A percentile compares a stretch with the other conserved stretches of the same genome.
Conservation (phyloP, 1,140 invertebrate species). For the Thaumatotibia leucotreta region DNA sequence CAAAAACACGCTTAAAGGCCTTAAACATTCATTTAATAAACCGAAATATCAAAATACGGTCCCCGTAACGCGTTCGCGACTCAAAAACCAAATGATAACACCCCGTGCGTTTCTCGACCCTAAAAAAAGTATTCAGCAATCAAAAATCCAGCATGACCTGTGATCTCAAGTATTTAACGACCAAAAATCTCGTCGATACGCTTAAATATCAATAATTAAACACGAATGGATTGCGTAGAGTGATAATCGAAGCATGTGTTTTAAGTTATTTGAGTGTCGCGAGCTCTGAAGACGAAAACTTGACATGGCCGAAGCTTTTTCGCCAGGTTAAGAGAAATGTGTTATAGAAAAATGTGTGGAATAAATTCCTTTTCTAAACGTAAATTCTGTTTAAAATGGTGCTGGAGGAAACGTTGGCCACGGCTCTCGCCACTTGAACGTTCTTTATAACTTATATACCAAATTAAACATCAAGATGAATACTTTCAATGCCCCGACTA, state of each 20-base stretch:
- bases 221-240: constrained; percentile 37
- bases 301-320: constrained; percentile 51
- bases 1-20: constrained; percentile 60
- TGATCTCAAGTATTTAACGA: not conserved
- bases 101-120: not conserved
- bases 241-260: constrained; percentile 35
- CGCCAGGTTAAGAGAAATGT: constrained; percentile 45
- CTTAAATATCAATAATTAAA: constrained; percentile 23
- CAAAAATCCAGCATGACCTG: not conserved
- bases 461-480: constrained; percentile 50
- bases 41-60: constrained; percentile 32
- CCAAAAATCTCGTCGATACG: constrained; percentile 24
- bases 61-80: not conserved
- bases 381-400: constrained; percentile 59
- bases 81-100: not conserved
- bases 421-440: constrained; percentile 14
- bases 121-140: not conserved
- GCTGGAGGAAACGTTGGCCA: constrained; percentile 64
- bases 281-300: constrained; percentile 14
- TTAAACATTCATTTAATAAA: constrained; percentile 49
- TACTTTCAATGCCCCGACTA: constrained; percentile 66
- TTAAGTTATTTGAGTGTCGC: constrained; percentile 15
- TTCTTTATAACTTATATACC: not conserved
- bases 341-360: constrained; percentile 40
- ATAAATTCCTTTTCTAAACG: constrained; percentile 28